Base-by-base conservation (phyloP, 2,797 vertebrate genomes). In the Sciaenops ocellatus region DNA sequence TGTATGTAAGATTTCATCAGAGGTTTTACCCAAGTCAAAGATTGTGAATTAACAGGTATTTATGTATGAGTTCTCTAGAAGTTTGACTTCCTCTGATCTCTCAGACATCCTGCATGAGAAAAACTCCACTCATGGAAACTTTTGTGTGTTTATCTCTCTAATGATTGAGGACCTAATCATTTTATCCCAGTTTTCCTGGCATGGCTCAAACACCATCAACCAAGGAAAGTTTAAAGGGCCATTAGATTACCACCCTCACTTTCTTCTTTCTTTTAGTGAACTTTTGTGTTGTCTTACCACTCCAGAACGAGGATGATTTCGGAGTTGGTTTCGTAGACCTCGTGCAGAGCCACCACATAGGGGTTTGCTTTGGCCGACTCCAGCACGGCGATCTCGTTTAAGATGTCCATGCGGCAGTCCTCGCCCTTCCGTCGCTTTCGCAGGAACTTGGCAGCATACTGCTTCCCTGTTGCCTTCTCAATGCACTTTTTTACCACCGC, bases 401-500 rank as follows among this genome's bases (percentile, higher is more conserved):
- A 87, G 90, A 97, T 92, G 91, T 97, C 96, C 69, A 84, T 83
- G 55, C 96, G 95, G 90, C 96, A 96, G 91, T 96, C 95, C 83
- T 91, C 90, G 42, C 96, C 96, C 89, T 96, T 96, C 66, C 96
- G 92, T 5, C 96, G 91, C 85, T 96, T 96, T 78, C 96, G 90
- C 86, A 96, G 91, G 85, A 96, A 96, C 92, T 97, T 97, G 88
- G 96, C 96, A 4, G 96, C 96, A 0, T 94, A 95, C 88, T 96
- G 96, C 80, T 93, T 94, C 76, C 96, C 95, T 0, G 96, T 96
- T 6, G 93, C 85, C 85, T 96, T 96, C 87, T 97, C 96, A 1
- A 95, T 84, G 88, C 96, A 97, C 92, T 95, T 96, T 80, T 96
- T 96, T 38, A 97, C 96, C 84, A 97, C 96, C 1, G 96, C 96